Base-by-base conservation (phyloP, 2,888 invertebrate genomes). In the Andrena praecox region DNA sequence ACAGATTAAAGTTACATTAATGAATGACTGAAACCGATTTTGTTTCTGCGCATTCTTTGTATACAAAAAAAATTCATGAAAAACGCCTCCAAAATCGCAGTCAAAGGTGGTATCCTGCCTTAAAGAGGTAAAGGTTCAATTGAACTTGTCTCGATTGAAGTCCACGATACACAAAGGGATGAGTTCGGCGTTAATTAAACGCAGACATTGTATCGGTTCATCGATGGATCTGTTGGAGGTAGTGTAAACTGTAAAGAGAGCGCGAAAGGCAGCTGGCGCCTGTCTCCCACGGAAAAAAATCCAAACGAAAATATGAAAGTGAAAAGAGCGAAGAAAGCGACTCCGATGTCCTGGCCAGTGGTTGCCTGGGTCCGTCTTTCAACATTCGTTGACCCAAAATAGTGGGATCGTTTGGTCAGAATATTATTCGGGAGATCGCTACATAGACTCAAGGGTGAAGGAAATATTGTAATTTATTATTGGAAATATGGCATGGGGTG, bases 261-360 rank as follows among this genome's bases (percentile, higher is more conserved):
- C 33, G 48, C 68, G 82, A 79, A 75, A 77, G 80, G 72, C 80
- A 75, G 74, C 82, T 84, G 85, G 75, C 79, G 80, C 74, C 80
- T 84, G 62, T 71, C 80, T 75, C 69, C 66, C 50, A 60, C 10
- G 1, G n/a, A 62, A 63, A 84, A 85, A 87, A 85, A 84, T 85
- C 72, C 79, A 82, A 84, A 90, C 87, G 88, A 91, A 92, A 92
- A 92, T 92, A 90, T 91, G 92, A 92, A 92, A 92, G 92, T 89
- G 91, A 91, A 90, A 92, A 90, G 90, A 88, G 84, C 87, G 89
- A 93, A 92, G 93, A 93, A 92, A 93, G 92, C 91, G 88, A 92
- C 87, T 87, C 88, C 79, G 77, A 80, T 87, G 78, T 82, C 83
- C 84, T 73, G 78, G 74, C 50, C 90, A 89, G 90, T 87, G 90